A percentile compares a stretch with the other conserved stretches of the same genome.
phyloP scores from a whole-genome alignment of 2,797 vertebrate genomes.

The Chrysocyon brachyurus region DNA sequence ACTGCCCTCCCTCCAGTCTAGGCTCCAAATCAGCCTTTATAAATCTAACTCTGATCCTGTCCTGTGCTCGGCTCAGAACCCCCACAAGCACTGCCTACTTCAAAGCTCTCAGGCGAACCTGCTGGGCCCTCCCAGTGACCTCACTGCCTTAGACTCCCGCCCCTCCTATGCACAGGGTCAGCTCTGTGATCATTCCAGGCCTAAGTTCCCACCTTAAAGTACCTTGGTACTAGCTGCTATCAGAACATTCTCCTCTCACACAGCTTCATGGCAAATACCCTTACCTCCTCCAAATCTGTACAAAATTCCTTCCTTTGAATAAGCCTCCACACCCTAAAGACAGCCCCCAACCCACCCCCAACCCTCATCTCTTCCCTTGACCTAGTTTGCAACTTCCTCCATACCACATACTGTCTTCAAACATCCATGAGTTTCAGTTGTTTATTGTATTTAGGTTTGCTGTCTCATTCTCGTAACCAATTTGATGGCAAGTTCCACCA shows the following conservation, averaged over 20 bases:
- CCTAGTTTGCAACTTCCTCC: neutral
- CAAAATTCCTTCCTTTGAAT: neutral
- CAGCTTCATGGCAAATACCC: neutral
- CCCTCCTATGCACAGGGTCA: neutral
- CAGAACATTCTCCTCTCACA: neutral
- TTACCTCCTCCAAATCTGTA: neutral
- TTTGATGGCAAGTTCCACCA: neutral
- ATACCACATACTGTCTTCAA: neutral
- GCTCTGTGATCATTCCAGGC: neutral
- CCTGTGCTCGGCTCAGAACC: neutral
- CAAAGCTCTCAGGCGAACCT: neutral
- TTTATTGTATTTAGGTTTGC: neutral
- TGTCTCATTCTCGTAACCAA: neutral
- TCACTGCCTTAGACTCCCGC: neutral
- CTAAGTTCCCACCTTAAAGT: neutral
- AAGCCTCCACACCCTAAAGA: neutral
- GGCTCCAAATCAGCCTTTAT: neutral
- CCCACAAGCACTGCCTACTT: neutral
- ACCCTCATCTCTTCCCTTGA: neutral
- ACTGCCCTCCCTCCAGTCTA: neutral
- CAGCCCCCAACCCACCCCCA: neutral
- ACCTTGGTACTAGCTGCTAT: neutral
- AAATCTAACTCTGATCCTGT: neutral
- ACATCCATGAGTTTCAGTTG: neutral
- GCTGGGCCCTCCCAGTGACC: fast-evolving